Evolutionary conservation across 2,113 vertebrate species (phyloP).

Genomic region (Phasianus colchicus): DNA sequence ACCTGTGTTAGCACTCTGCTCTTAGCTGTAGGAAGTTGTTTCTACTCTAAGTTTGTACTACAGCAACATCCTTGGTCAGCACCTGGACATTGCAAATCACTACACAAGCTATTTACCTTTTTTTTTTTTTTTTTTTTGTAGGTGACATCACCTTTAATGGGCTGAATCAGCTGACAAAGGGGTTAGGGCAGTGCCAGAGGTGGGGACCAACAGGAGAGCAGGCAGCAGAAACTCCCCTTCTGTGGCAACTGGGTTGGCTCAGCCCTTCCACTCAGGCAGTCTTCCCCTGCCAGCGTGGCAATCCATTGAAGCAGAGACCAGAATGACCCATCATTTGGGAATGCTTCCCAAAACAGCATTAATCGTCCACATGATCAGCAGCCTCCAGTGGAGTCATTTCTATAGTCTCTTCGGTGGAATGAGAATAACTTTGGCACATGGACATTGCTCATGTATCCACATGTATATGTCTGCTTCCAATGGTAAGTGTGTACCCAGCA

Average conservation of each 20-base stretch:
- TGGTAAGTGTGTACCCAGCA: neutral
- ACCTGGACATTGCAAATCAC: neutral
- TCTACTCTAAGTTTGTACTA: neutral
- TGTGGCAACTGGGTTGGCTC: neutral
- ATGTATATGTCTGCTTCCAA: neutral
- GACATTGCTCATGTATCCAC: neutral
- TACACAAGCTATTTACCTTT: neutral
- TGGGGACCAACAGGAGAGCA: neutral
- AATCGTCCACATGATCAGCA: neutral
- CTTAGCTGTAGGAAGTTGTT: neutral
- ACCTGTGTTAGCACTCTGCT: neutral
- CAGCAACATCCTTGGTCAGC: neutral
- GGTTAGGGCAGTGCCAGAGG: neutral
- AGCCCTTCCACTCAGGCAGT: neutral
- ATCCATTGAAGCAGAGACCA: neutral
- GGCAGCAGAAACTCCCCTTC: conserved; percentile 20
- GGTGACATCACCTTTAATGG: neutral
- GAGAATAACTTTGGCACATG: neutral
- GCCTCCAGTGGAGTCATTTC: neutral
- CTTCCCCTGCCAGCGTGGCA: neutral
- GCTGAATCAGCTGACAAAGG: neutral
- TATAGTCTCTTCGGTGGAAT: neutral
- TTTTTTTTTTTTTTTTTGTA: neutral
- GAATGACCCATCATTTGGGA: conserved; percentile 33
- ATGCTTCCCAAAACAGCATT: conserved; percentile 9